Evolutionary conservation across 2,888 invertebrate genomes (phyloP).

Genomic region (Fragum whitleyi): DNA sequence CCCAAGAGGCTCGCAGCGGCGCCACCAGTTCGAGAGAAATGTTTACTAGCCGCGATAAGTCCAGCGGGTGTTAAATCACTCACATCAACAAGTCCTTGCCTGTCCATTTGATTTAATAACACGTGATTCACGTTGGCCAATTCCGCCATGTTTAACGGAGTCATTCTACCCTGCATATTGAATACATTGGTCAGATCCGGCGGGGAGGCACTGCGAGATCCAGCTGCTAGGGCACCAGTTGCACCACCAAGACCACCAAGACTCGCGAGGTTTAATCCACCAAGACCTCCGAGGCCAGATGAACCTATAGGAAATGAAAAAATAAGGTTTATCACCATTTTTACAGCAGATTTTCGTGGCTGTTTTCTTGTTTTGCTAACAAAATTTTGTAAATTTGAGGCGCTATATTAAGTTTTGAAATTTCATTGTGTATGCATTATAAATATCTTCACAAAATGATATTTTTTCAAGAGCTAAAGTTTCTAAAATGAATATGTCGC

Average conservation of each 20-base stretch:
- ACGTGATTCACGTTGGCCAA: conserved; percentile 32
- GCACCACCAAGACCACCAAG: background rate
- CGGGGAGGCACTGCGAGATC: background rate
- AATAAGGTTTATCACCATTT: too few species aligned
- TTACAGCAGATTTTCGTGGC: too few species aligned
- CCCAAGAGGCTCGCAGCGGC: background rate
- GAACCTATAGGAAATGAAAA: conserved; percentile 5
- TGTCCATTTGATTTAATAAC: conserved; percentile 45
- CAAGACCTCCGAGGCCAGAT: conserved; percentile 6
- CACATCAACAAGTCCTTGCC: conserved; percentile 49
- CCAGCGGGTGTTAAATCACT: conserved; percentile 51
- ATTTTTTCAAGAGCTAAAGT: too few species aligned
- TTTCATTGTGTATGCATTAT: too few species aligned
- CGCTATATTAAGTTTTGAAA: too few species aligned
- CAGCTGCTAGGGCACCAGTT: background rate
- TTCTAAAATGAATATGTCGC: too few species aligned
- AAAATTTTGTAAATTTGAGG: too few species aligned
- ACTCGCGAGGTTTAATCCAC: background rate
- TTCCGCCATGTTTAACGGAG: conserved; percentile 22
- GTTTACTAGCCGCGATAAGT: conserved; percentile 39
- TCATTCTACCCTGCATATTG: conserved; percentile 49
- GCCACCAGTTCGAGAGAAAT: conserved; percentile 23
- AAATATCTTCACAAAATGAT: too few species aligned
- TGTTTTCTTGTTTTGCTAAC: too few species aligned
- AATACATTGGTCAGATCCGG: conserved; percentile 53